Evolutionary conservation across 2,888 invertebrate genomes (phyloP), one percentile per base, ranked within the genome.

Genomic region (Calliopum simillimum): DNA sequence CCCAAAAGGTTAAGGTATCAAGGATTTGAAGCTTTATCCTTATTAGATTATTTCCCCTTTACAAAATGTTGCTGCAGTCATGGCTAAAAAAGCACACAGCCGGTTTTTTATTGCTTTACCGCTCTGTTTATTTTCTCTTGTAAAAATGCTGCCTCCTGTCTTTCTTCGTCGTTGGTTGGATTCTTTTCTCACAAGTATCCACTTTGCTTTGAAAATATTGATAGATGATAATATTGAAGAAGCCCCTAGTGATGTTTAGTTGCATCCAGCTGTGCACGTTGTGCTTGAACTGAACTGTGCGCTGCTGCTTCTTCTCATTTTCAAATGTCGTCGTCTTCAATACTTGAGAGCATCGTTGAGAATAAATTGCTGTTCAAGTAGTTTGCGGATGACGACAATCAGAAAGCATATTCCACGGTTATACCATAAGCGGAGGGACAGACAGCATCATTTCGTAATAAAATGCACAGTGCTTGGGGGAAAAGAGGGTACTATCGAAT

Each of bases 301-400:
- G 41, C 59, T 59, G 41, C 41, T 56, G 23, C 33, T 59, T 14
- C 23, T 64, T 49, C 66, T 58, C 56, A 33, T 46, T 66, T 66
- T 44, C 33, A 58, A 58, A 33, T 33, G 33, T 33, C 49, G 33
- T 33, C 49, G 49, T 67, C 59, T 49, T 59, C 58, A 67, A 47
- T 59, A 8, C 43, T 79, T 73, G 80, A 75, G 78, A 83, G 82
- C 81, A 81, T 75, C 83, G 80, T 83, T 82, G 81, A 83, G 79
- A 79, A 77, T 77, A 83, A 83, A 81, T 82, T 83, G 84, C 83
- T 83, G 80, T 83, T 83, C 53, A 58, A 58, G 66, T 51, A 51
- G 25, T 47, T 68, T 61, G 51, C 33, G 51, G 46, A 47, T 47
- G 58, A 44, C 16, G 49, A 64, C 33, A 33, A 33, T 33, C 33